Conservation (phyloP, 2,113 vertebrate genomes). For the Ursus arctos region DNA sequence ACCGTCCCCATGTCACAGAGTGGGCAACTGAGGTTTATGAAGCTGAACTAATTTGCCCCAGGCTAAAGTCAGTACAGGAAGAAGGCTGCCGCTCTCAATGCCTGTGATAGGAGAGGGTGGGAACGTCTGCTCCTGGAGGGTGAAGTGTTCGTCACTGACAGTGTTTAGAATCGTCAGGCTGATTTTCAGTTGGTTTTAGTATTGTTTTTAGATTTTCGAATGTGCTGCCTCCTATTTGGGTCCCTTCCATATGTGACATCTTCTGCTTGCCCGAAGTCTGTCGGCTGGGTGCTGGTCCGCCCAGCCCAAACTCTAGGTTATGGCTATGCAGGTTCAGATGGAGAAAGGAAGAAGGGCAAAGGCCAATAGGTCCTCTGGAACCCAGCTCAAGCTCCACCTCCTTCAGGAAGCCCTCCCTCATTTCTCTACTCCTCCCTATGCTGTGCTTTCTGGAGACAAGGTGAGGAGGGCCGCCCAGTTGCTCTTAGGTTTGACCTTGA, state of each 20-base stretch:
- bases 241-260: fast-evolving
- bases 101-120: fast-evolving
- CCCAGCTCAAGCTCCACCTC: neutral
- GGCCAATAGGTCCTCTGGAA: neutral
- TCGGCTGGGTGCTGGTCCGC: neutral
- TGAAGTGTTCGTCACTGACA: neutral
- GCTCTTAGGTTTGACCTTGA: neutral
- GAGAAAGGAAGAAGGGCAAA: neutral
- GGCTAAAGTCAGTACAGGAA: neutral
- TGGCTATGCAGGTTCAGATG: neutral
- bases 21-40: neutral
- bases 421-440: neutral
- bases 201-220: neutral
- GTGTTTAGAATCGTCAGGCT: neutral
- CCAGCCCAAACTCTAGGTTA: neutral
- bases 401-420: neutral
- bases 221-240: neutral
- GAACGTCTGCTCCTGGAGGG: no score
- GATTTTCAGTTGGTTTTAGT: neutral
- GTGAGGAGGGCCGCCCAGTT: neutral
- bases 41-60: neutral
- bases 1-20: neutral
- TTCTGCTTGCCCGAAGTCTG: neutral
- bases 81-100: neutral
- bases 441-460: fast-evolving